Base-by-base conservation (phyloP, 2,797 vertebrate genomes). In the Tragopan temminckii region DNA sequence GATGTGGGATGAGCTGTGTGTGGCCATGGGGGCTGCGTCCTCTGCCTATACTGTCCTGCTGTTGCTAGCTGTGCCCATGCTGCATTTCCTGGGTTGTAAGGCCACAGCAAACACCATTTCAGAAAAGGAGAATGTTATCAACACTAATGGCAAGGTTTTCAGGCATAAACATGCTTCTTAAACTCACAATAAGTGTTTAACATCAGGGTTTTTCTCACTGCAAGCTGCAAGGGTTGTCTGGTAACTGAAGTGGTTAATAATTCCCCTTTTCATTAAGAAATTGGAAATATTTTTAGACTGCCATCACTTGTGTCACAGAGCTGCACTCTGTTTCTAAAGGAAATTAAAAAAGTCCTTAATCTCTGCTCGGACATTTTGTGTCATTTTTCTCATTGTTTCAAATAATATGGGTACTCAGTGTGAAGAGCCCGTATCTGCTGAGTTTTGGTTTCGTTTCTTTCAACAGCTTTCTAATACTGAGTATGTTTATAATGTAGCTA, bases 1-100 rank as follows among this genome's bases (percentile, higher is more conserved):
- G 36, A 16, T 5, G 0, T 0, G 1, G 1, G 11, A 4, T 1
- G 17, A 18, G 11, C 6, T 55, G 11, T 52, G 59, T 1, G 2
- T 58, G 68, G 25, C 12, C 0, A 0, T 8, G 9, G 13, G 8
- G 18, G 1, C 21, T 1, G 1, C 7, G 12, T 38, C n/a, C 33
- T 67, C 42, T 43, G 11, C 27, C 50, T 64, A 8, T 0, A 1
- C 33, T 35, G 33, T 6, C 55, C 36, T 57, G 15, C 14, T 63
- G 3, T 38, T 88, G 5, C 4, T 46, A 6, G 46, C 8, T 13
- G 42, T 2, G 66, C 9, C 52, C 70, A 3, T 27, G 45, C 27
- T 19, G 0, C 33, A 43, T 77, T 88, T 67, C 35, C 61, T 55
- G 18, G 25, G 35, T 59, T 87, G 40, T 16, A 43, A 36, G 25